phyloP scores from a whole-genome alignment of 23 tunicate species.

The Ascidia mentula region DNA sequence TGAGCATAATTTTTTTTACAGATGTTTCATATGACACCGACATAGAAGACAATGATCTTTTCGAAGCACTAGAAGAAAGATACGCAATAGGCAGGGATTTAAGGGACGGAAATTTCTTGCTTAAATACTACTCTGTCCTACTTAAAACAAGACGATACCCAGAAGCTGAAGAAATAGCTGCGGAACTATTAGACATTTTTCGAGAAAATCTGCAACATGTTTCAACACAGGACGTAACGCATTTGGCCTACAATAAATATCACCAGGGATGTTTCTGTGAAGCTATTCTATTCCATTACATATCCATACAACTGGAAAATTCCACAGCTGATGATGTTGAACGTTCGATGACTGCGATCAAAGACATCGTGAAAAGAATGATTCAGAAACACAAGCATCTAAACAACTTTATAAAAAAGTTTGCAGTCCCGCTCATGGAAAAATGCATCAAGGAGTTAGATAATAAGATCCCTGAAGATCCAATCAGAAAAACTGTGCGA shows the following conservation, averaged over 20 bases:
- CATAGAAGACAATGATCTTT: not conserved
- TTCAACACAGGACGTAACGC: not conserved
- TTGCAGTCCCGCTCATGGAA: not conserved
- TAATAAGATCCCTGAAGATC: not conserved
- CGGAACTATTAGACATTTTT: not conserved
- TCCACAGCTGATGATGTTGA: not conserved
- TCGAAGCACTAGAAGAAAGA: not conserved
- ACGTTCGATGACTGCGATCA: not conserved
- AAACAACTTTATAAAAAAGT: not conserved
- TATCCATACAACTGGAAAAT: not conserved
- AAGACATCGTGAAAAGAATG: not conserved
- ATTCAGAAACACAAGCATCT: not conserved
- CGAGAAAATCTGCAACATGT: not conserved
- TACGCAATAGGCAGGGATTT: not conserved
- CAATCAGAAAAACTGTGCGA: not conserved
- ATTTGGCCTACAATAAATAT: not conserved
- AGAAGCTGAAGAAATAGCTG: not conserved
- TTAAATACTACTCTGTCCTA: not conserved
- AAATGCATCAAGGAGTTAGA: not conserved
- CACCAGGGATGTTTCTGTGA: not conserved
- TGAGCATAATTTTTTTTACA: too few species aligned
- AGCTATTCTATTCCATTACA: not conserved
- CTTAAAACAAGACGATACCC: not conserved
- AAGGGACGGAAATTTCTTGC: not conserved
- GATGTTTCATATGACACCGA: too few species aligned